Base-by-base conservation (phyloP, 2,113 vertebrate species). In the Eulemur macaco region DNA sequence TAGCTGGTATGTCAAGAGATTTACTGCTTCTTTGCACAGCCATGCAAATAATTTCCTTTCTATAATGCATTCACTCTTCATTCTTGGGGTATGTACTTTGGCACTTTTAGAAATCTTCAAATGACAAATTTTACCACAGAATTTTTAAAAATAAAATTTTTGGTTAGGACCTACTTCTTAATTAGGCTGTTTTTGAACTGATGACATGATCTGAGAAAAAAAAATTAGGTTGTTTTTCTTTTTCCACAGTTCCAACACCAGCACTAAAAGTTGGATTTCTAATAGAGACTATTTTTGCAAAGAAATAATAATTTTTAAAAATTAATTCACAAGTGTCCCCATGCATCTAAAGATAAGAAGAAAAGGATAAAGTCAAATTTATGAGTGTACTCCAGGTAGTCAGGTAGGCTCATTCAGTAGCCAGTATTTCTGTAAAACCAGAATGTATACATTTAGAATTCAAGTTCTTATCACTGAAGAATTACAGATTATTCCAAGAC, bases 241-340 rank as follows among this genome's bases (percentile, higher is more conserved):
- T 91, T 73, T 69, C 76, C 52, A 54, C 3, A 84, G 54, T 73
- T 94, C 27, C 8, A 88, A 76, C 23, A 58, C 31, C 5, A 73
- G 34, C 76, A 85, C n/a, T 45, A 54, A 85, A 78, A 86, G 25
- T 37, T 92, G 56, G 5, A 56, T 92, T 92, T 96, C 68, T 74
- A 54, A 74, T 60, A 14, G n/a, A 84, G 20, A 89, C 1, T 6
- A 80, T 86, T 47, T 78, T 37, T 60, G 15, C 23, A 87, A 68
- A 90, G 31, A 84, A 89, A 94, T 25, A 50, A 86, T 37, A 82
- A 93, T 58, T 77, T 27, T 4, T 52, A 71, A 80, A 90, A 64
- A 56, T 60, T 29, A 86, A 69, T 66, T 94, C 27, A 68, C 3
- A 89, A 29, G 6, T 68, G 6, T 78, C 15, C 14, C 12, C 71